Base-by-base conservation (phyloP, 1,140 invertebrate genomes). In the Heterodera carotae region DNA sequence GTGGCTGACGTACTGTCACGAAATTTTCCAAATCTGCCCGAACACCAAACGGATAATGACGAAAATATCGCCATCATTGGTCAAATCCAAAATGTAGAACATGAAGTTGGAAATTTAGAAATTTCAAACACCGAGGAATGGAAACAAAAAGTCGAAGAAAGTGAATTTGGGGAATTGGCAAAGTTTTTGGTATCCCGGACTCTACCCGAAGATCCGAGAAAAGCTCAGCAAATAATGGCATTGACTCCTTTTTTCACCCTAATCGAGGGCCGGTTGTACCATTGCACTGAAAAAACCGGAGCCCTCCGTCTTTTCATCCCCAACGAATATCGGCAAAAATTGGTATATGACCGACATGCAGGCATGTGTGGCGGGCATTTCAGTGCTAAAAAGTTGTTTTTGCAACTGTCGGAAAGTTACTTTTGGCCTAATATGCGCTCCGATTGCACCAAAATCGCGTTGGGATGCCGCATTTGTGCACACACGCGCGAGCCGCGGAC, bases 381-480 rank as follows among this genome's bases (percentile, higher is more conserved):
- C 3, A 75, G 73, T 34, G 73, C 15, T 7, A 64, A 75, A 36
- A 64, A 75, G 22, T 29, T 75, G 56, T 75, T n/a, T 29, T 1
- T 18, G 3, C 69, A 73, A 33, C 4, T 64, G 2, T 53, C 27
- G 2, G 29, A 75, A 66, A 5, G 12, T 60, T 75, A 18, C 25
- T 75, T 68, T 43, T 75, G 73, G 73, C 73, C 73, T 0, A 73
- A 73, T 33, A 64, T 75, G 48, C 8, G 60, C 25, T 1, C 22
- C 0, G 73, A 70, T 29, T 75, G 73, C 5, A 15, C 29, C 2
- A 75, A 36, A 53, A 15, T 15, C 0, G 48, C 48, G 12, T 0
- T 53, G 5, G 27, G 10, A 5, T 72, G 70, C 33, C 2, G 43
- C 15, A 66, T 72, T 25, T 72, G 70, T 27, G 33, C 70, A 6